Evolutionary conservation across 2,113 vertebrate genomes (phyloP), one percentile per base, ranked within the genome.

Genomic region (Corythaeola cristata): DNA sequence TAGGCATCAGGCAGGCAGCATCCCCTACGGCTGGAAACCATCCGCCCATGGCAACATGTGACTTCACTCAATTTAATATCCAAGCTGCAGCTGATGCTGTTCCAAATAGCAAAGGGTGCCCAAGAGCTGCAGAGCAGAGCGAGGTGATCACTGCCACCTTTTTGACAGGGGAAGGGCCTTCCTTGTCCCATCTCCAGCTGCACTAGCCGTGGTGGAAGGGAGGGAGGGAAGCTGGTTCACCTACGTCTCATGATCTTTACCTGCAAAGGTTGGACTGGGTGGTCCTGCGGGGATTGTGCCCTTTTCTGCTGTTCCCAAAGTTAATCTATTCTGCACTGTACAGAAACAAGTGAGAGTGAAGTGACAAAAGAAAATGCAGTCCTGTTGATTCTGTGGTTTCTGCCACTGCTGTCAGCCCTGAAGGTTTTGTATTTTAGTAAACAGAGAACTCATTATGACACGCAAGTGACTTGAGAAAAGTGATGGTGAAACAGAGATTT

Each of bases 391-490:
- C 90, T 79, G 80, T 82, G 30, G 5, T 94, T 94, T 92, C 68
- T 96, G 64, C 80, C 62, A 32, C 86, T 45, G 49, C 56, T 85
- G 88, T 94, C 84, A 91, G 77, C 73, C 90, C 88, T 47, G 76
- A 95, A 93, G 58, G 19, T 94, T 92, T 86, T 75, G 62, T 75
- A 45, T 60, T 92, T 71, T 85, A 68, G 68, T 95, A 94, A 93
- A 94, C 37, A 75, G 30, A 76, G 80, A 93, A 69, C 30, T 91
- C 72, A 89, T 90, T 50, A 76, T 90, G 88, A 86, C 81, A 33
- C 49, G n/a, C 55, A 41, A 73, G 69, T 47, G 72, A 60, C 78
- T 90, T 78, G 72, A 80, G 74, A 89, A 90, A 81, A 89, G 50
- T 8, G 58, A 79, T 32, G 62, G 33, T 62, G 66, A 92, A 91